Conservation (phyloP, 35 echinoderm and acorn worm species). For the Heliocidaris tuberculata region DNA sequence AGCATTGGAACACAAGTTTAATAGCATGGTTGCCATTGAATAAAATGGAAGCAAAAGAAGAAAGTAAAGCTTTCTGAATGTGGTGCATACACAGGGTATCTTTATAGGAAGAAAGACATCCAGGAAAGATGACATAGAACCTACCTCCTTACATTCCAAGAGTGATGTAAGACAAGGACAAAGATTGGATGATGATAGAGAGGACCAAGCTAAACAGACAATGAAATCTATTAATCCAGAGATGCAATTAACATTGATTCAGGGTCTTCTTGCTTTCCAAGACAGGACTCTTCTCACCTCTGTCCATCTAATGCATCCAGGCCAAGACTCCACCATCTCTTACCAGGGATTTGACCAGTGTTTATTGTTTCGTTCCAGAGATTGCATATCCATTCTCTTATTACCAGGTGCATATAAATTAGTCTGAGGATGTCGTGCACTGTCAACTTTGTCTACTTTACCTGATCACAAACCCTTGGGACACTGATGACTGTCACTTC, state of each 20-base stretch:
- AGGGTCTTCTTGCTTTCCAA: background rate
- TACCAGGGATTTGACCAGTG: background rate
- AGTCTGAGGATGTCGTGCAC: no score
- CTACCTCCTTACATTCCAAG: background rate
- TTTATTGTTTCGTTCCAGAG: background rate
- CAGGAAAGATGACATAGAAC: background rate
- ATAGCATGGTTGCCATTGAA: background rate
- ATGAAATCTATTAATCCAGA: conserved; percentile 16
- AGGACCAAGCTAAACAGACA: background rate
- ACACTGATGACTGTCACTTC: no score
- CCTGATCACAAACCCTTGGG: no score
- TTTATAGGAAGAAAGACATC: background rate
- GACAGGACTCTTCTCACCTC: background rate
- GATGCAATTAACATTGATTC: conserved; percentile 37
- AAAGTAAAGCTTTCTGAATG: background rate
- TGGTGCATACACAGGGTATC: no score
- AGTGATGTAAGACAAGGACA: background rate
- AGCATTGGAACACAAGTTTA: background rate
- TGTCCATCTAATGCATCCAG: background rate
- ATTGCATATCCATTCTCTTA: background rate
- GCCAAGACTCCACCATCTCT: background rate
- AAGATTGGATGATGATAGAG: background rate
- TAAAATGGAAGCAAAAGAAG: background rate
- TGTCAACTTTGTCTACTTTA: no score
- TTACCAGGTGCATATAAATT: background rate